Evolutionary conservation across 2,797 vertebrate genomes (phyloP).

Genomic region (Knipowitschia caucasica): DNA sequence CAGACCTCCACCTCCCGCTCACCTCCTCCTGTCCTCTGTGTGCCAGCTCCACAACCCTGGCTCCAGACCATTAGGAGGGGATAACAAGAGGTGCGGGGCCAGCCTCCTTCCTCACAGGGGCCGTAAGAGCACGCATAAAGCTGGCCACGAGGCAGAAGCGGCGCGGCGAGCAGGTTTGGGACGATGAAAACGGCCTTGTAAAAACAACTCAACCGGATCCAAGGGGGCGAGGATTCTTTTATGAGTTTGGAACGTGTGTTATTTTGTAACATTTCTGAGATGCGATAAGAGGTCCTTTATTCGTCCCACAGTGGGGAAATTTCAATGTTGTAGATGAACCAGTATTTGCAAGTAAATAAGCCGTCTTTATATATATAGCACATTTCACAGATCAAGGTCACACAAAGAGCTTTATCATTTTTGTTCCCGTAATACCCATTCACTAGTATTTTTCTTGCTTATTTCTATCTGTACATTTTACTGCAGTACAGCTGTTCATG

Average conservation of each 20-base stretch:
- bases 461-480: no score
- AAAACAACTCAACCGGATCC: conserved; percentile 21
- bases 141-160: conserved; percentile 27
- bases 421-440: no score
- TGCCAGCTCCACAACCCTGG: conserved; percentile 49
- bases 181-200: conserved; percentile 6
- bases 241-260: neutral
- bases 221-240: neutral
- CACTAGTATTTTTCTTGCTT: no score
- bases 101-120: conserved; percentile 26
- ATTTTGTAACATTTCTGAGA: no score
- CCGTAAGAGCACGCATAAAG: conserved; percentile 16
- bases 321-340: no score
- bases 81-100: conserved; percentile 46
- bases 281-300: no score
- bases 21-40: conserved; percentile 41
- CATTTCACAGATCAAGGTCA: no score
- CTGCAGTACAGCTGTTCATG: no score
- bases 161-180: conserved; percentile 17
- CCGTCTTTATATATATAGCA: no score
- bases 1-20: conserved; percentile 25
- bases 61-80: conserved; percentile 50
- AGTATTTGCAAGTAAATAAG: no score
- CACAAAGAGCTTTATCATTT: no score
- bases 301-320: no score